A percentile compares a stretch with the other conserved stretches of the same genome.
Evolutionary conservation across 2,888 invertebrate genomes (phyloP).

Genomic region (Gari tellinella): DNA sequence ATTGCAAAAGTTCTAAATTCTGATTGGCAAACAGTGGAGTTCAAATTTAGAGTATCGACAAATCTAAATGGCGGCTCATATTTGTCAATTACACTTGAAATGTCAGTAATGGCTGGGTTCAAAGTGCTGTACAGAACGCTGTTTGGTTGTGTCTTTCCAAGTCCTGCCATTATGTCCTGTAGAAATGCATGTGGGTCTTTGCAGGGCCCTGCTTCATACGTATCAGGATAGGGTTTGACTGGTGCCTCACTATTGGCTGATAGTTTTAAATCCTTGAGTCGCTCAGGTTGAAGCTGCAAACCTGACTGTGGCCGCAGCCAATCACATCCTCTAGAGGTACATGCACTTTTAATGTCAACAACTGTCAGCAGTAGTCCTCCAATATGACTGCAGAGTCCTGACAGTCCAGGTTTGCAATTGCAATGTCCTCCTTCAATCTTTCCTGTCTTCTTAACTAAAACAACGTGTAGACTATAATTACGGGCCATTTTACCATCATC

Average conservation of each 20-base stretch:
- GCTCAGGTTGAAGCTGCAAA: too few relatives aligned
- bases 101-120: neutral
- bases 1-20: slow-evolving; percentile 1
- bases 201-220: too few relatives aligned
- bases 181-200: slow-evolving; percentile 3
- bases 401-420: neutral
- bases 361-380: too few relatives aligned
- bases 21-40: slow-evolving; percentile 2
- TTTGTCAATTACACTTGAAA: neutral
- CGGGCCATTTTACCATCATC: too few relatives aligned
- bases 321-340: neutral
- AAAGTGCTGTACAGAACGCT: too few relatives aligned
- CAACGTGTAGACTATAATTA: too few relatives aligned
- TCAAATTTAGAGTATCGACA: neutral
- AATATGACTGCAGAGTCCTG: too few relatives aligned
- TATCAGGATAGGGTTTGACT: too few relatives aligned
- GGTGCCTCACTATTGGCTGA: neutral
- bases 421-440: neutral
- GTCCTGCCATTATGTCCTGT: slow-evolving; percentile 5
- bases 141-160: too few relatives aligned
- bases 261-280: neutral
- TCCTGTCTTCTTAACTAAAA: neutral
- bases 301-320: neutral
- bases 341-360: neutral
- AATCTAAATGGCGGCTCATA: too few relatives aligned